Percentiles rank a stretch among this genome's conserved stretches.
These are phyloP conservation scores for Leuciscus idus DNA, from an alignment of 2,113 vertebrate genomes.

Conservation along the genomic window DNA sequence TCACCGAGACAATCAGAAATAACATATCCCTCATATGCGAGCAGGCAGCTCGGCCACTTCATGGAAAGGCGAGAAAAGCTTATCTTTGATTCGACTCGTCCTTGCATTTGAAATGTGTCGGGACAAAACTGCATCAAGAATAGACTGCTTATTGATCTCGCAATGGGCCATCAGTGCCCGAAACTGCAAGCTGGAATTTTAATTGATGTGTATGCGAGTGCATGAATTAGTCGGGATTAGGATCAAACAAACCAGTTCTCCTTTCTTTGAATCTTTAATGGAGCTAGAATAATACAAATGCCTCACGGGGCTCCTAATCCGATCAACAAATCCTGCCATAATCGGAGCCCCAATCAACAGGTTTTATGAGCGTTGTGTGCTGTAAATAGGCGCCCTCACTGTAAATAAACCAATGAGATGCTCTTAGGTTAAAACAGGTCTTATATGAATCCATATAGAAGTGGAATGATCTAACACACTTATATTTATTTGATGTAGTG, in stretches of 20 bases:
- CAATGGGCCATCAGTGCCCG: slow-evolving; percentile 23
- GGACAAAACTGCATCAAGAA: background rate
- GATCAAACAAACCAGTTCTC: slow-evolving; percentile 44
- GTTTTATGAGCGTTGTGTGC: background rate
- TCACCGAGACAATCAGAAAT: slow-evolving; percentile 30
- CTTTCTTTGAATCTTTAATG: slow-evolving; percentile 7
- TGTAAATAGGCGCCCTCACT: background rate
- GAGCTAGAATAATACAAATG: slow-evolving; percentile 9
- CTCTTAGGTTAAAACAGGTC: background rate
- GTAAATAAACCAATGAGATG: background rate
- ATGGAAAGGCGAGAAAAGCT: slow-evolving; percentile 13
- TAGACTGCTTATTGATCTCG: slow-evolving; percentile 8
- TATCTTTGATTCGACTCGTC: slow-evolving; percentile 10
- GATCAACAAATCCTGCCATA: slow-evolving; percentile 38
- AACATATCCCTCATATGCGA: slow-evolving; percentile 5
- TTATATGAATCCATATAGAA: background rate
- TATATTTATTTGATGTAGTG: background rate
- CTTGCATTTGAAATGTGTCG: slow-evolving; percentile 20
- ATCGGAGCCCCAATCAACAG: slow-evolving; percentile 27
- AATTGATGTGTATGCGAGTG: slow-evolving; percentile 14
- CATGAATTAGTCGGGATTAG: slow-evolving; percentile 33
- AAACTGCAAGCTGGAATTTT: slow-evolving; percentile 34
- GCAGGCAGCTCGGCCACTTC: background rate
- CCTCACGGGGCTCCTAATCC: slow-evolving; percentile 18
- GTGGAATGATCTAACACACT: background rate